These are phyloP conservation scores for Stichopus chloronotus DNA, from an alignment of 35 echinoderm and acorn worm species.

Conservation along the genomic window DNA sequence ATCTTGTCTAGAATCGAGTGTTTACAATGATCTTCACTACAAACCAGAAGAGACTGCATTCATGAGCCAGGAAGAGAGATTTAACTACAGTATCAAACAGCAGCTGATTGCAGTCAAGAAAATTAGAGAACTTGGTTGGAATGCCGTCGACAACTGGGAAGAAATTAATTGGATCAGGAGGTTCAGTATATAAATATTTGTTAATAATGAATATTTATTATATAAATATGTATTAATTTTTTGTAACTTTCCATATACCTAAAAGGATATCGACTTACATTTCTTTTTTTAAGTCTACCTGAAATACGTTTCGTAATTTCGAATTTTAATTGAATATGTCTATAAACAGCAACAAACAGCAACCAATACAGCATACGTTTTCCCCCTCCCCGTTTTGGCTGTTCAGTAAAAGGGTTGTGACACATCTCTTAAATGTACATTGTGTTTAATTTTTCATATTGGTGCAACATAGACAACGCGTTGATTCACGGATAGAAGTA, in stretches of 20 bases:
- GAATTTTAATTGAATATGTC: too few species aligned
- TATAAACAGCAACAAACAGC: too few species aligned
- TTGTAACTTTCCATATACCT: not conserved
- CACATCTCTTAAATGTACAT: too few species aligned
- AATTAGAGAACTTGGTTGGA: conserved; percentile 58
- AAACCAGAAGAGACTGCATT: conserved; percentile 72
- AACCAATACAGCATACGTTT: too few species aligned
- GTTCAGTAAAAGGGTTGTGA: too few species aligned
- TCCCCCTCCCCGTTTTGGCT: too few species aligned
- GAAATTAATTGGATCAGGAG: conserved; percentile 56
- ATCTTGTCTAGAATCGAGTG: conserved; percentile 72
- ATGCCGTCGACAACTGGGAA: conserved; percentile 65
- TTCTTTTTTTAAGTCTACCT: too few species aligned
- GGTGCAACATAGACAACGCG: too few species aligned
- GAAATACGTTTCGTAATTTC: too few species aligned
- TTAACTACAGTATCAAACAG: conserved; percentile 66
- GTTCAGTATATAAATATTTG: conserved; percentile 40
- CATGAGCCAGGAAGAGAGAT: conserved; percentile 73
- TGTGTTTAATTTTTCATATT: too few species aligned
- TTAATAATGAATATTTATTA: not conserved
- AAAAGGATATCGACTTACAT: too few species aligned
- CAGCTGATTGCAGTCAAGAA: conserved; percentile 61
- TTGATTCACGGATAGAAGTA: too few species aligned
- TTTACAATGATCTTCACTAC: conserved; percentile 80
- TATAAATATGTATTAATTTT: not conserved